phyloP scores from a whole-genome alignment of 2,888 invertebrate genomes.

The Thecophora atra region DNA sequence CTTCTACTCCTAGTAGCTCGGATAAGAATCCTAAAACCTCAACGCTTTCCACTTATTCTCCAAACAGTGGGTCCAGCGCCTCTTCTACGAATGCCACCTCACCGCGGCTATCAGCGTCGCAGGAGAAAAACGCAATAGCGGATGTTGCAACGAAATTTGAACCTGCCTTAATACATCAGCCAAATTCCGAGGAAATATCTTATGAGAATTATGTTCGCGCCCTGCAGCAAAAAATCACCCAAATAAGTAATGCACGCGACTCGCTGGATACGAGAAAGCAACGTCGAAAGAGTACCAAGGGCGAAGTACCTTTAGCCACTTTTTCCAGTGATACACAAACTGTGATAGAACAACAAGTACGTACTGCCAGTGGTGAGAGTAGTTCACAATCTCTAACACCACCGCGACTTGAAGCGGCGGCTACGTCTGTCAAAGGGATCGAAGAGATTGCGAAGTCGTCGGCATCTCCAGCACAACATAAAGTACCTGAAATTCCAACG shows the following conservation, averaged over 20 bases:
- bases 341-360: constrained; percentile 59
- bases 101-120: constrained; percentile 33
- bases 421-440: constrained; percentile 35
- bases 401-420: constrained; percentile 27
- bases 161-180: constrained; percentile 22
- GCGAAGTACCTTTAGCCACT: constrained; percentile 55
- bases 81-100: constrained; percentile 48
- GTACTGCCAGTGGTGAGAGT: neutral
- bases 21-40: constrained; percentile 62
- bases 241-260: constrained; percentile 76
- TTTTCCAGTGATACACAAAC: constrained; percentile 50
- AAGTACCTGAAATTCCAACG: constrained; percentile 67
- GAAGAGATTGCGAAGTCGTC: neutral
- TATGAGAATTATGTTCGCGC: constrained; percentile 74
- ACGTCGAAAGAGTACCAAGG: constrained; percentile 68
- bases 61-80: constrained; percentile 49
- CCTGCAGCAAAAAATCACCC: constrained; percentile 74
- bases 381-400: neutral
- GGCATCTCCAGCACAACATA: constrained; percentile 43
- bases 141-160: neutral
- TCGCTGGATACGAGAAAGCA: constrained; percentile 74
- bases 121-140: neutral
- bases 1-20: constrained; percentile 60
- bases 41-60: constrained; percentile 52
- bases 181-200: constrained; percentile 60